Evolutionary conservation across 2,888 invertebrate species (phyloP), one percentile per base, ranked within the genome.

Genomic region (Napeogenes inachia): DNA sequence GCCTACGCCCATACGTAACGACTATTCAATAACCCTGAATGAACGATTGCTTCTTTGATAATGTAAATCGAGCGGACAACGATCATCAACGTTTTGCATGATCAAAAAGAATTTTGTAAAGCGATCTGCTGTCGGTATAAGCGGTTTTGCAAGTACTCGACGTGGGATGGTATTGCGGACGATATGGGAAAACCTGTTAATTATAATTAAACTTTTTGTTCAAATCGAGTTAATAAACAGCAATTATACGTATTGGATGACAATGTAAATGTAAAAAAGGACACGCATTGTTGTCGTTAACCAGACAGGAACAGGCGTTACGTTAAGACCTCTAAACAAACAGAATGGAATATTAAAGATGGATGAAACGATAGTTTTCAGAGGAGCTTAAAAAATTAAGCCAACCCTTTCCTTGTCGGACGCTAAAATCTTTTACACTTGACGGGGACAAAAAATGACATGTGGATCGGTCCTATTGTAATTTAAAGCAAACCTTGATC

Each of bases 1-100:
- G 77, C 86, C 84, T 83, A 88, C 88, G 88, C 89, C 87, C 87
- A 84, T 80, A 78, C 74, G 77, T 87, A 88, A 89, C 85, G 84
- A 87, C 89, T 86, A 89, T 90, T 90, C 89, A 90, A 90, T 89
- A 76, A 77, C 76, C 77, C 80, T 88, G 87, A 89, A 89, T 89
- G 85, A 89, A 84, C 82, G 86, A 89, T 90, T 89, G 89, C 88
- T 88, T 84, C 50, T 87, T 85, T 82, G 84, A 82, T 84, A 78
- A 83, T 69, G 83, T 84, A 86, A 87, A 85, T 85, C 82, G 75
- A 77, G 80, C 80, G 82, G 82, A 85, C 84, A 80, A 82, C 77
- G 80, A 82, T 85, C 76, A 73, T 73, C 71, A 73, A 75, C 71
- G 75, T 79, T 78, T 82, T 81, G 80, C 75, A 77, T 72, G 79